Conservation (phyloP, 2,797 vertebrate genomes). For the Morelia viridis region DNA sequence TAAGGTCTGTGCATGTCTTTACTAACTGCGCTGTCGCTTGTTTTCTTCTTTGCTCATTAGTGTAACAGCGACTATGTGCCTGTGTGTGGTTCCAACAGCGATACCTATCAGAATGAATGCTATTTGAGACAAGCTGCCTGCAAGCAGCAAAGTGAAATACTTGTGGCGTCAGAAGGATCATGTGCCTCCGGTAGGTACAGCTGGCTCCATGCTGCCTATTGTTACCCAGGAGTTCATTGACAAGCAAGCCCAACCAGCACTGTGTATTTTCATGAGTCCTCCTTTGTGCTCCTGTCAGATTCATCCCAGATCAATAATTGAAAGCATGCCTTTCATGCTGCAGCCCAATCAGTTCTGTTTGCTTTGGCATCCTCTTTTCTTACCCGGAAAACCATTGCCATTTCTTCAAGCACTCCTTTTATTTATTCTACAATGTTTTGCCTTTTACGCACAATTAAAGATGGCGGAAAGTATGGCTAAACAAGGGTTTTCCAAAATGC, state of each 20-base stretch:
- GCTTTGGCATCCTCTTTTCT: neutral
- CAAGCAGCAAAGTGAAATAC: constrained; percentile 97
- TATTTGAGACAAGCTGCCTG: constrained; percentile 94
- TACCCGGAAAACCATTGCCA: neutral
- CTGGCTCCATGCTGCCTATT: accelerated
- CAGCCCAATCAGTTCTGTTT: neutral
- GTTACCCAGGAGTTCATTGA: accelerated
- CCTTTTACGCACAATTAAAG: accelerated
- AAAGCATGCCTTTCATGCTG: neutral
- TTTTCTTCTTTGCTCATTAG: constrained; percentile 66
- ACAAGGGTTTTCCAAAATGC: neutral
- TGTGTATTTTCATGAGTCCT: neutral
- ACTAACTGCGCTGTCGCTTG: neutral
- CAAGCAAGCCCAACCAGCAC: neutral
- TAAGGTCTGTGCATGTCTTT: neutral
- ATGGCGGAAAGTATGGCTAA: neutral
- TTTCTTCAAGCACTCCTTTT: neutral
- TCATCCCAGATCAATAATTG: neutral
- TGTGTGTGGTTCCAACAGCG: constrained; percentile 96
- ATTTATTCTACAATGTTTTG: constrained; percentile 12
- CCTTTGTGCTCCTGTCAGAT: neutral
- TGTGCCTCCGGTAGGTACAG: constrained; percentile 88
- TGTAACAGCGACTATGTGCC: constrained; percentile 97
- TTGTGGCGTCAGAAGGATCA: constrained; percentile 89
- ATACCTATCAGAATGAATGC: constrained; percentile 98